phyloP scores from a whole-genome alignment of 2,113 vertebrate species.

The Seriola rivoliana region DNA sequence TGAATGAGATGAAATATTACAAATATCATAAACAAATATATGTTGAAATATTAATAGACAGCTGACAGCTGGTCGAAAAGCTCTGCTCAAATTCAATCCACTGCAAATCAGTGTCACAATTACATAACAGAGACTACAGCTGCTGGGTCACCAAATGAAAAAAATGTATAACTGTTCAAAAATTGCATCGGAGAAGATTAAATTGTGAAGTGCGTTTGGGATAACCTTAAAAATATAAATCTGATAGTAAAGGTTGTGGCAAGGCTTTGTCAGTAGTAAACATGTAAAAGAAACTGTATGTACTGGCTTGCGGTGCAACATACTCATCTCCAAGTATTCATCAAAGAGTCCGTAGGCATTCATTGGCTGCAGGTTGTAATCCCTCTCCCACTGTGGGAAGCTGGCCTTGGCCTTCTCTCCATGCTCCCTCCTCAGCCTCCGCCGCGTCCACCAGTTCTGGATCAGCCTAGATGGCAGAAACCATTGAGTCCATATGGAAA shows the following conservation, averaged over 20 bases:
- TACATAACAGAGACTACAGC: conserved; percentile 39
- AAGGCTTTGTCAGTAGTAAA: background rate
- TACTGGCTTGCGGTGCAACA: conserved; percentile 30
- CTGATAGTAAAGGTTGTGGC: conserved; percentile 10
- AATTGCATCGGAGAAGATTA: conserved; percentile 41
- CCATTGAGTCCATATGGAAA: background rate
- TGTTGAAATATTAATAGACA: background rate
- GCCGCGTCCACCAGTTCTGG: conserved; percentile 95
- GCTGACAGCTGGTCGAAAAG: background rate
- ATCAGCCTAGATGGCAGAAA: conserved; percentile 83
- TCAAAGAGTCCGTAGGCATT: conserved; percentile 96
- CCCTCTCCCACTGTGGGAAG: conserved; percentile 94
- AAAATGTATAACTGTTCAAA: conserved; percentile 7
- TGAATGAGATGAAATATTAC: no score
- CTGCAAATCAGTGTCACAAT: conserved; percentile 22
- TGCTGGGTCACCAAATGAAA: conserved; percentile 15
- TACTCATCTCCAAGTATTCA: conserved; percentile 99
- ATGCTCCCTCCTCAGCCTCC: conserved; percentile 87
- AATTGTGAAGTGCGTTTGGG: background rate
- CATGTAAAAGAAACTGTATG: no score
- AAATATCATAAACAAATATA: background rate
- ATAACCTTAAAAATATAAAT: conserved; percentile 15
- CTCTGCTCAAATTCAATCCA: conserved; percentile 28
- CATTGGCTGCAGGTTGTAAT: conserved; percentile 95
- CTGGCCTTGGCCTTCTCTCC: conserved; percentile 85